Base-by-base conservation (phyloP, 1,140 invertebrate genomes). In the Bathynomus jamesi region DNA sequence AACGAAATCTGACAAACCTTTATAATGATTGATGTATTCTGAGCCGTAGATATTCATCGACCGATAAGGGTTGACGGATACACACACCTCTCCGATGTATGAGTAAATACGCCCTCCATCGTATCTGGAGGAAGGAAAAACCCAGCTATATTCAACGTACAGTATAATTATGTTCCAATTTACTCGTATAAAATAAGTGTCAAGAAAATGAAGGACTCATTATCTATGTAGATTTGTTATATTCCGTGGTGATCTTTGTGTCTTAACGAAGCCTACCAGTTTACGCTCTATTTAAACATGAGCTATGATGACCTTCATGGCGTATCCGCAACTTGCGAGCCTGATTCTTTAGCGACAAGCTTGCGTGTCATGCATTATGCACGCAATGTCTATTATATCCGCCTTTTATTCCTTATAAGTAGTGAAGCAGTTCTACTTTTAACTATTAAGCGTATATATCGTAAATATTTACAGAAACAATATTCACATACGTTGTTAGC, bases 41-140 rank as follows among this genome's bases (percentile, higher is more conserved):
- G 85, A 83, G 65, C 89, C 91, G 83, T 95, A 96, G 80, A 95
- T 92, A 80, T 92, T 92, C 80, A 93, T 87, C 61, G 84, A 89
- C 80, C 88, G 87, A 83, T 95, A 96, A 4, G 93, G 93, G 83
- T 96, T 96, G 75, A 96, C 89, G 21, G 92, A 94, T 28, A 96
- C 89, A 80, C 93, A 91, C 75, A 96, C 94, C 84, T 96, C 94
- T 66, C 94, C 94, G 78, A 96, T 96, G 82, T 95, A 96, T 13
- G 93, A 94, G 84, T 96, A 96, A 79, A 96, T 94, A 80, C 89
- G 89, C 63, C 92, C 91, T 79, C 89, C 88, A 82, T 91, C 89
- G 81, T 93, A 95, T 82, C 94, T 96, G 84, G 0, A 84, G 87
- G 27, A 32, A 30, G 32, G 60, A 32, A 27, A 60, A 79, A 68